Conservation (phyloP, 37 sponge, comb jelly and placozoan species). For the Aphrocallistes beatrix region DNA sequence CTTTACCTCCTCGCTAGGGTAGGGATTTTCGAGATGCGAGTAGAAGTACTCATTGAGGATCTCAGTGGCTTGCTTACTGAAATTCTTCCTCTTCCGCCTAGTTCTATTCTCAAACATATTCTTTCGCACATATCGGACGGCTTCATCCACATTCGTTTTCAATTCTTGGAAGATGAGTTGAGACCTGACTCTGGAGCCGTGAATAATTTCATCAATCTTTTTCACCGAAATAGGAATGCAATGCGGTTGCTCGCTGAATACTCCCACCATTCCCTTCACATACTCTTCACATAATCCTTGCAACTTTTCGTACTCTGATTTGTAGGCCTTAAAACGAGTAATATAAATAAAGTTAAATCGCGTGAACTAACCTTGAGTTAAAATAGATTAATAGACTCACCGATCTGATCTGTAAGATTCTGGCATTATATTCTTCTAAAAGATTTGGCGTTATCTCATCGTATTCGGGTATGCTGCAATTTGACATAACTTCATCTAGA, state of each 20-base stretch:
- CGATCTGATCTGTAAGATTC: background rate
- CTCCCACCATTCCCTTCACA: conserved; percentile 12
- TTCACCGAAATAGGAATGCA: background rate
- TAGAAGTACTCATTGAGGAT: conserved; percentile 32
- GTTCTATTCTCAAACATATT: background rate
- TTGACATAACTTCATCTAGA: background rate
- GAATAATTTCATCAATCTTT: background rate
- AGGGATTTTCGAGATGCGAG: conserved; percentile 26
- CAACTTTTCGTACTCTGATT: background rate
- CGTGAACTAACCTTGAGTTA: background rate
- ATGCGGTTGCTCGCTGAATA: background rate
- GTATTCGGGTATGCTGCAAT: background rate
- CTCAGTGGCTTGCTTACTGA: conserved; percentile 21
- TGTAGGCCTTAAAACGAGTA: background rate
- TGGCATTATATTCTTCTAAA: background rate
- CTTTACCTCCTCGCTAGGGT: conserved; percentile 36
- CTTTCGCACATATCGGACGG: background rate
- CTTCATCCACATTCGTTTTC: background rate
- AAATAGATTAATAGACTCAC: background rate
- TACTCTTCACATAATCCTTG: background rate
- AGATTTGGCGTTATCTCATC: background rate
- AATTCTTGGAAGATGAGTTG: background rate
- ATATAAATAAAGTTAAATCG: background rate
- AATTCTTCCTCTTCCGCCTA: background rate
- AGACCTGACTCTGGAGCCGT: background rate